Evolutionary conservation across 2,888 invertebrate genomes (phyloP).

Genomic region (Meta bourneti): DNA sequence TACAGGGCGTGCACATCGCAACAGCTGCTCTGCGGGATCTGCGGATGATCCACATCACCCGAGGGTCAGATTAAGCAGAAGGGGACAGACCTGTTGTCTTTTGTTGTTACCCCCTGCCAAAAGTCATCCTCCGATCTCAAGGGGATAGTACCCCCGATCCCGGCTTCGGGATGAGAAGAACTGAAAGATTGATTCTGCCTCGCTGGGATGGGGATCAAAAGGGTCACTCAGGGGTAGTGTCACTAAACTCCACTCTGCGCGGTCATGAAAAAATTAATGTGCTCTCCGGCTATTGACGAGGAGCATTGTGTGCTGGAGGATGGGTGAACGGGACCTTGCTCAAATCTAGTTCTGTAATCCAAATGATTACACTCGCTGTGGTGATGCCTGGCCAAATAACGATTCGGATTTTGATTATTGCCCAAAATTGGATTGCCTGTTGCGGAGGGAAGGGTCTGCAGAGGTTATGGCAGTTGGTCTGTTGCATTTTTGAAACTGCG

Average conservation of each 20-base stretch:
- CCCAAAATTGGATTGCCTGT: no score
- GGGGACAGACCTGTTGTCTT: slow-evolving; percentile 73
- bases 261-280: slow-evolving; percentile 73
- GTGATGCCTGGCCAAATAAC: background rate
- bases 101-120: slow-evolving; percentile 55
- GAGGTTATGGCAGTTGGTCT: no score
- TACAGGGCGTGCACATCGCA: slow-evolving; percentile 38
- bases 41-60: slow-evolving; percentile 68
- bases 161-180: slow-evolving; percentile 36
- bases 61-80: slow-evolving; percentile 72
- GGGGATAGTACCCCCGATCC: slow-evolving; percentile 34
- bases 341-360: slow-evolving; percentile 20
- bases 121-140: slow-evolving; percentile 66
- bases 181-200: slow-evolving; percentile 74
- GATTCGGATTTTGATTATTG: background rate
- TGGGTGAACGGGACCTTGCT: background rate
- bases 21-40: slow-evolving; percentile 67
- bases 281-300: slow-evolving; percentile 60
- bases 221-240: slow-evolving; percentile 67
- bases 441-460: no score
- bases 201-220: slow-evolving; percentile 62
- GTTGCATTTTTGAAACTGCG: no score
- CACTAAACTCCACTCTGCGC: slow-evolving; percentile 46
- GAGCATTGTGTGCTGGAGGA: slow-evolving; percentile 35
- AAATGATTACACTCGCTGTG: background rate